Percentiles rank a stretch among this genome's conserved stretches.
These are phyloP conservation scores for Papilio elwesi DNA, from an alignment of 2,888 invertebrate species.

Conservation along the genomic window DNA sequence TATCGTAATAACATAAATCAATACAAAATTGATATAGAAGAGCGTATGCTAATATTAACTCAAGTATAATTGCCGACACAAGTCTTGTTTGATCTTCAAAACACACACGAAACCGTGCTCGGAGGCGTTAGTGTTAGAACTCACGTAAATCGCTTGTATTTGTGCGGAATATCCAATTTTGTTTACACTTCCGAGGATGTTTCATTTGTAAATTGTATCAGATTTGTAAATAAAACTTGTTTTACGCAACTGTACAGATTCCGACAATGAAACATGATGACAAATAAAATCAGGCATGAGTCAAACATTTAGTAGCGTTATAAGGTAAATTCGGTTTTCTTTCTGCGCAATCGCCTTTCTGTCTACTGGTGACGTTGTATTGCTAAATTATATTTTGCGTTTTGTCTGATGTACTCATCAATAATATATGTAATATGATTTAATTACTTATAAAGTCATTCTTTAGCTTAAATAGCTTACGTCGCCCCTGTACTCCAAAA, in stretches of 20 bases:
- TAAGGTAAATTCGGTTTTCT: no score
- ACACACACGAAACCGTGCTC: slow-evolving; percentile 29
- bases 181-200: slow-evolving; percentile 19
- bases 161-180: slow-evolving; percentile 29
- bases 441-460: no score
- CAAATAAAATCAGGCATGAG: not conserved
- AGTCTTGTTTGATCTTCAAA: slow-evolving; percentile 33
- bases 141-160: slow-evolving; percentile 28
- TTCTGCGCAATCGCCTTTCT: no score
- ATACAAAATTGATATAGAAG: slow-evolving; percentile 7
- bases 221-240: slow-evolving; percentile 11
- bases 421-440: no score
- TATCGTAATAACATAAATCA: not conserved
- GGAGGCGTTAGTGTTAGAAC: slow-evolving; percentile 21
- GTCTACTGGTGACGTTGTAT: no score
- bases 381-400: no score
- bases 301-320: no score
- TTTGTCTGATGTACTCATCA: no score
- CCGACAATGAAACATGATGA: not conserved
- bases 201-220: slow-evolving; percentile 22
- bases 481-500: no score
- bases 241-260: not conserved
- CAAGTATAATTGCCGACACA: slow-evolving; percentile 32
- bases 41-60: slow-evolving; percentile 13
- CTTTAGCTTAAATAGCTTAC: no score